Evolutionary conservation across 2,888 invertebrate genomes (phyloP).

Genomic region (Ernsta delagoae): DNA sequence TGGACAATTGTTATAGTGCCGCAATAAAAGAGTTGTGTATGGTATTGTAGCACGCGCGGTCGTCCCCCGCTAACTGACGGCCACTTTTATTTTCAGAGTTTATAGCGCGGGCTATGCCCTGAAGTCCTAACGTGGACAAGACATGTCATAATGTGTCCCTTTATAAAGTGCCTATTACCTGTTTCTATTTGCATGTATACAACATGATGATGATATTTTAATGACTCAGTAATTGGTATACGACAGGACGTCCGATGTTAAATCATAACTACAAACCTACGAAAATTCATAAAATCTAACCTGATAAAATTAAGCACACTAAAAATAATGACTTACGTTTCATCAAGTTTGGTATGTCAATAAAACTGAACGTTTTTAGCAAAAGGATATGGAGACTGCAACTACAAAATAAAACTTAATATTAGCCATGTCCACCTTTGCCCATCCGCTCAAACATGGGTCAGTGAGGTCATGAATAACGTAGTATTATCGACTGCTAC

Average conservation of each 20-base stretch:
- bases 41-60: slow-evolving; percentile 19
- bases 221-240: too few relatives aligned
- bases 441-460: slow-evolving; percentile 59
- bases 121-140: slow-evolving; percentile 3
- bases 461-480: slow-evolving; percentile 77
- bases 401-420: neutral
- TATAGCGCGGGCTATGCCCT: neutral
- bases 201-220: too few relatives aligned
- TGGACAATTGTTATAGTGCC: neutral
- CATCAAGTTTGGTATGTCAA: too few relatives aligned
- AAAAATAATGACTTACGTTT: too few relatives aligned
- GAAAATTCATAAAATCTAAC: too few relatives aligned
- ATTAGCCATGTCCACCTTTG: slow-evolving; percentile 17
- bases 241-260: too few relatives aligned
- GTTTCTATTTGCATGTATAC: too few relatives aligned
- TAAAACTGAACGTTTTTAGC: too few relatives aligned
- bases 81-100: slow-evolving; percentile 7
- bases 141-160: too few relatives aligned
- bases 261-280: too few relatives aligned
- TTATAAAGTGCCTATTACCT: too few relatives aligned
- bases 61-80: slow-evolving; percentile 29
- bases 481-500: slow-evolving; percentile 77
- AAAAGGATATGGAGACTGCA: neutral
- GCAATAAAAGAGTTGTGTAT: slow-evolving; percentile 8
- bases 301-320: too few relatives aligned